Percentiles rank a stretch among this genome's conserved stretches.
Evolutionary conservation across 2,888 invertebrate genomes (phyloP).

Genomic region (Cantharis rustica): DNA sequence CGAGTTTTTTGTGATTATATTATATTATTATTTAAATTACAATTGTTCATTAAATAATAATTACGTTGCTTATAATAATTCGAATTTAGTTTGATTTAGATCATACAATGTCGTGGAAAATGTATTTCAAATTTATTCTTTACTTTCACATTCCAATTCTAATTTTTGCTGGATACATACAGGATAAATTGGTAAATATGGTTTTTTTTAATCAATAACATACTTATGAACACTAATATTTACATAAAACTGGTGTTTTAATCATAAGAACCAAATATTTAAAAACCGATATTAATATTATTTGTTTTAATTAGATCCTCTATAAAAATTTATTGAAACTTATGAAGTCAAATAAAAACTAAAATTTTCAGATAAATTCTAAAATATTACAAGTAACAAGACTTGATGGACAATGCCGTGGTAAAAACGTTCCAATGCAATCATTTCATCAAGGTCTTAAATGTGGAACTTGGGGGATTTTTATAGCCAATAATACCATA

Average conservation of each 20-base stretch:
- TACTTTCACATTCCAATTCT: background rate
- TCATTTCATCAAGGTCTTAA: background rate
- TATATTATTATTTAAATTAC: background rate
- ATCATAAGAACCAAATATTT: no score
- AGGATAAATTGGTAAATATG: background rate
- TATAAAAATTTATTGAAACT: no score
- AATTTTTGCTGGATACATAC: background rate
- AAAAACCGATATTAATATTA: no score
- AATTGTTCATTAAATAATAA: background rate
- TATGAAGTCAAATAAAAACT: no score
- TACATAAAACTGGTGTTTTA: no score
- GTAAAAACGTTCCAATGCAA: background rate
- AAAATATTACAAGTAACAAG: background rate
- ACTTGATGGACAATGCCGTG: background rate
- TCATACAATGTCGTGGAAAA: background rate
- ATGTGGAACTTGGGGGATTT: background rate
- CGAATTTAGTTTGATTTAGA: background rate
- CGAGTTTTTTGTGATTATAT: background rate
- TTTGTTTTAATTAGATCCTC: no score
- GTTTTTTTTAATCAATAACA: no score
- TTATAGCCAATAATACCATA: background rate
- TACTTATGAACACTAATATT: no score
- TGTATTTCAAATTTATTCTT: background rate
- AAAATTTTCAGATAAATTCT: background rate
- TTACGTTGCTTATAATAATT: background rate